Conservation (phyloP, 2,797 vertebrate species). For the Eospalax fontanierii region DNA sequence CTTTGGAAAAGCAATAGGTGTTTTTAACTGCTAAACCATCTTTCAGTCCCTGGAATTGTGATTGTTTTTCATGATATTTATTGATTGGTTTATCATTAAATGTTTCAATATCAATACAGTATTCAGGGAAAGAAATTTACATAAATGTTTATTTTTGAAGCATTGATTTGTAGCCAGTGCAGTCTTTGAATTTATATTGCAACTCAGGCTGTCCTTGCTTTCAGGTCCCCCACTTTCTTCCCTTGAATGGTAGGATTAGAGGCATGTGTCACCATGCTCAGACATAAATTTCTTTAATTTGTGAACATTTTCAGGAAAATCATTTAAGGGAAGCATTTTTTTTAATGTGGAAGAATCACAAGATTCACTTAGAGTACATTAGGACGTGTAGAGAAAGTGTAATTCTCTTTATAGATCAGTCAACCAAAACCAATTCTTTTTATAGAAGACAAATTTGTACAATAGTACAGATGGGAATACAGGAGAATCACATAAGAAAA, state of each 20-base stretch:
- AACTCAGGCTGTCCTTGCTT: too few relatives aligned
- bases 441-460: neutral
- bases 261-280: neutral
- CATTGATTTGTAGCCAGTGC: neutral
- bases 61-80: neutral
- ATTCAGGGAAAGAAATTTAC: neutral
- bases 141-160: neutral
- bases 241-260: neutral
- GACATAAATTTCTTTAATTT: neutral
- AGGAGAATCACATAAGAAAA: neutral
- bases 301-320: neutral
- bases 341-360: neutral
- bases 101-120: neutral
- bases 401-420: neutral
- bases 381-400: neutral
- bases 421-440: neutral
- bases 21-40: too few relatives aligned
- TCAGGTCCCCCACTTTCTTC: neutral
- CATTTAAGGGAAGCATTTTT: neutral
- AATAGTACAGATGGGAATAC: neutral
- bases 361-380: neutral
- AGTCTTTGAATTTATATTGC: too few relatives aligned
- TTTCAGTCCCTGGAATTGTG: neutral
- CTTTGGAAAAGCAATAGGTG: neutral
- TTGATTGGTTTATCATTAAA: neutral